Evolutionary conservation across 2,113 vertebrate species (phyloP).

Genomic region (Drymodes brunneopygia): DNA sequence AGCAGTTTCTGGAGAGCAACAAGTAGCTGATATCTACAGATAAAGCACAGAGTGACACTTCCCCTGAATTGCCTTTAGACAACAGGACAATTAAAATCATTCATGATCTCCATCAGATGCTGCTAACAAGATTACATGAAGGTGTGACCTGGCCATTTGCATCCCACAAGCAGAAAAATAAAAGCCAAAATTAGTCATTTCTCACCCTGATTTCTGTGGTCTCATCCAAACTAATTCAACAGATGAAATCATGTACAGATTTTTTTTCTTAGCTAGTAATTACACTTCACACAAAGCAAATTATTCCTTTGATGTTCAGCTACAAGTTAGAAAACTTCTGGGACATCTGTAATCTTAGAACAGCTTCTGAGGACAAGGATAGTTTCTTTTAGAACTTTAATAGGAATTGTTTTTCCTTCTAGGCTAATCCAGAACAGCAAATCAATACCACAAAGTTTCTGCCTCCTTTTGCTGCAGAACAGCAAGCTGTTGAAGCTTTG

Average conservation of each 20-base stretch:
- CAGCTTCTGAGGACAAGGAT: neutral
- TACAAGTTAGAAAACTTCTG: neutral
- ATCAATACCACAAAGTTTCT: neutral
- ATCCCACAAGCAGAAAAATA: neutral
- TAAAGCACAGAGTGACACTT: neutral
- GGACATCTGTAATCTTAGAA: neutral
- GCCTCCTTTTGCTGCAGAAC: neutral
- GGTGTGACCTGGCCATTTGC: neutral
- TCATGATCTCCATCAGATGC: neutral
- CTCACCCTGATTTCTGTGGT: neutral
- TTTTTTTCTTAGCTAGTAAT: neutral
- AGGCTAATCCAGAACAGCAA: neutral
- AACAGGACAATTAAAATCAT: neutral
- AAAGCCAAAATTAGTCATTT: neutral
- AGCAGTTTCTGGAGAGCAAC: neutral
- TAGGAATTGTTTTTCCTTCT: neutral
- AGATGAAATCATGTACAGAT: neutral
- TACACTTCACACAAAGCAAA: neutral
- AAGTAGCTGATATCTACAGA: neutral
- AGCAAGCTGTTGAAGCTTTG: neutral
- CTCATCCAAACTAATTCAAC: neutral
- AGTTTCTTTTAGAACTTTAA: neutral
- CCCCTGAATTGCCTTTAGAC: neutral
- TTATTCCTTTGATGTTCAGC: neutral
- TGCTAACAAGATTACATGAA: neutral